phyloP scores from a whole-genome alignment of 2,888 invertebrate genomes.

The Psylliodes chrysocephalus region DNA sequence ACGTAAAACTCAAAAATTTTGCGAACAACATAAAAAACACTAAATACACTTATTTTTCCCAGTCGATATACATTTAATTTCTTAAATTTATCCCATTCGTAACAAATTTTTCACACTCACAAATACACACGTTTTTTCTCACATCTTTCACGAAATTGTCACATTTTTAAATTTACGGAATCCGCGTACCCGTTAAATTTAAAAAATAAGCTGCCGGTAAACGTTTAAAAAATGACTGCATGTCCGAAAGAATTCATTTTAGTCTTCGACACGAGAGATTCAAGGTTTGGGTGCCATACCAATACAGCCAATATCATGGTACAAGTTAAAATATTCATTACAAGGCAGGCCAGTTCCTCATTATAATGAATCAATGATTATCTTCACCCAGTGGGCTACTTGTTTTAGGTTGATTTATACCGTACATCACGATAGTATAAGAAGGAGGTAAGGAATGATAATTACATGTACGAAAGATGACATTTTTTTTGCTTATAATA shows the following conservation, averaged over 20 bases:
- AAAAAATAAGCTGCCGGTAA: constrained; percentile 6
- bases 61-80: no score
- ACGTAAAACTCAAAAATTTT: no score
- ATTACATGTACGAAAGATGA: no score
- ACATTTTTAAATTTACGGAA: neutral
- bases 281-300: constrained; percentile 9
- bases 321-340: constrained; percentile 20
- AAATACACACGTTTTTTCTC: no score
- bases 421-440: no score
- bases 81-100: no score
- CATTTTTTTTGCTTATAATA: no score
- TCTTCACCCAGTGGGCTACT: constrained; percentile 17
- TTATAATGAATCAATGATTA: constrained; percentile 2
- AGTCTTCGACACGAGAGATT: constrained; percentile 1
- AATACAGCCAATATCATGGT: no score
- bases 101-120: no score
- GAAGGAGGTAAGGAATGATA: no score
- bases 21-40: no score
- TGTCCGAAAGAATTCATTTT: constrained; percentile 10
- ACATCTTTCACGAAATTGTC: neutral
- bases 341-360: constrained; percentile 16
- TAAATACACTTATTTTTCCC: no score
- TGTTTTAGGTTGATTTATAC: neutral
- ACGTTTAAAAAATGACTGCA: constrained; percentile 7
- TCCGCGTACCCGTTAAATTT: constrained; percentile 1